These are phyloP conservation scores for Villa cingulata DNA, from an alignment of 2,888 invertebrate genomes.

Conservation along the genomic window DNA sequence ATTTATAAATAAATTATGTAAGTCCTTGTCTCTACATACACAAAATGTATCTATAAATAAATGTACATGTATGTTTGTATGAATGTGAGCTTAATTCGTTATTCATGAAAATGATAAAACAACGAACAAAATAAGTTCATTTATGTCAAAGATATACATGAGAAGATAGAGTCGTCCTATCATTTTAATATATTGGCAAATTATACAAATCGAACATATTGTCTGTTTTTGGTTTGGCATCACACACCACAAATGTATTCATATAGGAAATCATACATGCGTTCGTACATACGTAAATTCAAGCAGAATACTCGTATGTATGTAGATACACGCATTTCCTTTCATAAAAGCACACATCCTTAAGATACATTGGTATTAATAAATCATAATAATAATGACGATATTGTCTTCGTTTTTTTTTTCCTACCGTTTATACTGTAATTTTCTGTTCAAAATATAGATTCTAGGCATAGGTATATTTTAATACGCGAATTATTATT, in stretches of 20 bases:
- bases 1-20: too few species aligned
- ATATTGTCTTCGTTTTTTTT: background rate
- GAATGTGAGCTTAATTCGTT: conserved; percentile 8
- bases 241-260: too few species aligned
- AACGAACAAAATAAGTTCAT: background rate
- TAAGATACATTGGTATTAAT: conserved; percentile 10
- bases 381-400: conserved; percentile 14
- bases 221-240: background rate
- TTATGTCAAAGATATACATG: background rate
- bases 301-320: too few species aligned
- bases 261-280: background rate
- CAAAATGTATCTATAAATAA: too few species aligned
- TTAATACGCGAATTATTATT: too few species aligned
- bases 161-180: conserved; percentile 4
- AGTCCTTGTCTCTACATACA: too few species aligned
- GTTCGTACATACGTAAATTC: background rate
- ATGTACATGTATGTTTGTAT: background rate
- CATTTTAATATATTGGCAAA: conserved; percentile 13
- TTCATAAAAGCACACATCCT: background rate
- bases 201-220: conserved; percentile 14
- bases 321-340: conserved; percentile 1
- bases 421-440: too few species aligned
- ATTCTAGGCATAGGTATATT: too few species aligned
- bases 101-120: conserved; percentile 9
- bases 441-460: too few species aligned